Evolutionary conservation across 2,888 invertebrate species (phyloP), one percentile per base, ranked within the genome.

Genomic region (Coelinius sp.): DNA sequence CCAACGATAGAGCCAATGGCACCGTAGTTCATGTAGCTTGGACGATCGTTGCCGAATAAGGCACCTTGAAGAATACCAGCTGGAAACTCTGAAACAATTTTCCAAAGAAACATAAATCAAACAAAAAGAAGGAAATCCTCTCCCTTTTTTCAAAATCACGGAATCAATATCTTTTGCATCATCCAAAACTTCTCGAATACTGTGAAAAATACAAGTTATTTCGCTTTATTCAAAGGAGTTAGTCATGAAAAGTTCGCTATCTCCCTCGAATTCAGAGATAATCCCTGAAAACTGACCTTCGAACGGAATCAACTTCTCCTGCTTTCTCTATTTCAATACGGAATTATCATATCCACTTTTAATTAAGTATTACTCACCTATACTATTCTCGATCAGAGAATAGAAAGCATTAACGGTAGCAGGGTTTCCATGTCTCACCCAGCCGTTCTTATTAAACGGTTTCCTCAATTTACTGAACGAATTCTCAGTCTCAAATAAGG

Each of bases 11-110:
- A 95, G 1, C 97, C 97, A 75, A 97, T 96, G 1, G 95, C 95
- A 20, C 95, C 96, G 81, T 95, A 97, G 87, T 97, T 97, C 94
- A 97, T 94, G 86, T 96, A 97, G 77, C 93, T 93, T 0, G 97
- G 97, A 20, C 97, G 92, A 59, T 94, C 93, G 68, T 95, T 94
- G 70, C 93, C 94, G 89, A 97, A 97, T 91, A 97, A 97, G 1
- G 94, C 93, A 1, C 97, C 97, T 90, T 97, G 97, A 0, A 97
- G 90, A 76, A 97, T 97, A 76, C 97, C 97, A 78, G 97, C 97
- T 0, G 97, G 97, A 88, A 97, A 96, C 88, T 96, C 97, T 97
- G 89, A 59, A 81, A 27, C 22, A 41, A 25, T 12, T 25, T 14
- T 10, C 31, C 7, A 24, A 24, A 25, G 1, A 52, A 59, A 14